phyloP scores from a whole-genome alignment of 2,888 invertebrate genomes.

The Sepiola atlantica region DNA sequence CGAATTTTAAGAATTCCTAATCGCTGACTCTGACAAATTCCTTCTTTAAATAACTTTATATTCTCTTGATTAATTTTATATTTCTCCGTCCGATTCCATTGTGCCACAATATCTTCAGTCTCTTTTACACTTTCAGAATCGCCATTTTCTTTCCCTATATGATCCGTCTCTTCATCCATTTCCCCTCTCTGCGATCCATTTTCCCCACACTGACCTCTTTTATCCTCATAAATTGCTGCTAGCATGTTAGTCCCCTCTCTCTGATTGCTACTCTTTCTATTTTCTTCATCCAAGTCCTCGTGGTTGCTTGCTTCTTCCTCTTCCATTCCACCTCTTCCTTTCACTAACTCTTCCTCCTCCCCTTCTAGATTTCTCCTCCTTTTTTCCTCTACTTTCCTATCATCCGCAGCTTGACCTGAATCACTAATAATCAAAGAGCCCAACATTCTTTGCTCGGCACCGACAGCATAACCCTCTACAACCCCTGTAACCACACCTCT shows the following conservation, averaged over 20 bases:
- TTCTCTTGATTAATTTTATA: neutral
- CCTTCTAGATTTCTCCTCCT: neutral
- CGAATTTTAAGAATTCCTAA: neutral
- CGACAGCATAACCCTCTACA: neutral
- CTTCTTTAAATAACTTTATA: neutral
- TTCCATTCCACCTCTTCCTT: neutral
- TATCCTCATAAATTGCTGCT: neutral
- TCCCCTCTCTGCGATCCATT: neutral
- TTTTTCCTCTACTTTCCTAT: slow-evolving; percentile 23
- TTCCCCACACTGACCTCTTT: neutral
- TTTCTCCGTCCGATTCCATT: neutral
- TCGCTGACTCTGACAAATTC: neutral
- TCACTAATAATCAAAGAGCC: neutral
- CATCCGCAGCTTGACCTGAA: neutral
- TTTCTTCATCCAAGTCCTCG: neutral
- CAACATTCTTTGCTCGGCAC: slow-evolving; percentile 24
- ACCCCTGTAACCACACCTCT: neutral
- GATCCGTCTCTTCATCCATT: neutral
- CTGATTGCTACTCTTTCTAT: neutral
- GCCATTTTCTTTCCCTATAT: neutral
- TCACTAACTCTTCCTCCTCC: neutral
- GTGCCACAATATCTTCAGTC: neutral
- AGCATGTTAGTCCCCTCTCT: neutral
- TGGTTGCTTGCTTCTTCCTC: neutral
- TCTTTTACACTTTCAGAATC: no score